Evolutionary conservation across 1,140 invertebrate genomes (phyloP), one percentile per base, ranked within the genome.

Genomic region (Caerostris darwini): DNA sequence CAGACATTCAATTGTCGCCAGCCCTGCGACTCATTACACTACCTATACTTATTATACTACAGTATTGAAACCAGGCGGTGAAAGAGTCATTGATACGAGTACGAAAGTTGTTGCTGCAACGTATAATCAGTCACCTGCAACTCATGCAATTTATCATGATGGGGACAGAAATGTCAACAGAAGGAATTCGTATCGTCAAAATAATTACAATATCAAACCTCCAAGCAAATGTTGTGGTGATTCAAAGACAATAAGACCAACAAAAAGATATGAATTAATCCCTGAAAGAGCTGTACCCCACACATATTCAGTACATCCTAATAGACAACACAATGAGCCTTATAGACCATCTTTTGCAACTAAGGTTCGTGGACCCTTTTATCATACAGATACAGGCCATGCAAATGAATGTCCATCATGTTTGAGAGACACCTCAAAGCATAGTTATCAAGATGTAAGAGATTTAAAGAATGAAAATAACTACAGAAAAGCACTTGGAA

Each of bases 41-140:
- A 94, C 93, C 5, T 85, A 83, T n/a, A 90, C 93, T 56, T 90
- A 94, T 85, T 94, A 85, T 17, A 54, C 53, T 53, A 94, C 93
- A 14, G 57, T 85, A 10, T 67, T 94, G 19, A 94, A 90, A 85
- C 93, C 93, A 6, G 93, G 88, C 17, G 61, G 81, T 50, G 50
- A 69, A 64, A 34, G 71, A 10, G 64, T 56, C 17, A 61, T 94
- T 57, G 71, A 90, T 50, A 86, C 93, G 17, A 94, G 64, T 53
- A 94, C 93, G 2, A 85, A 92, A 86, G 82, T 92, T 57, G 59
- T 86, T 14, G 12, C 81, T 14, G 54, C 91, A 14, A 86, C 82
- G 34, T 82, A 82, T 50, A 12, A 81, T 77, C 59, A 88, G 19
- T 64, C 19, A 61, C 56, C 71, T 34, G 14, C 50, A 56, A 34